Base-by-base conservation (phyloP, 1,140 invertebrate species). In the Linepithema humile region DNA sequence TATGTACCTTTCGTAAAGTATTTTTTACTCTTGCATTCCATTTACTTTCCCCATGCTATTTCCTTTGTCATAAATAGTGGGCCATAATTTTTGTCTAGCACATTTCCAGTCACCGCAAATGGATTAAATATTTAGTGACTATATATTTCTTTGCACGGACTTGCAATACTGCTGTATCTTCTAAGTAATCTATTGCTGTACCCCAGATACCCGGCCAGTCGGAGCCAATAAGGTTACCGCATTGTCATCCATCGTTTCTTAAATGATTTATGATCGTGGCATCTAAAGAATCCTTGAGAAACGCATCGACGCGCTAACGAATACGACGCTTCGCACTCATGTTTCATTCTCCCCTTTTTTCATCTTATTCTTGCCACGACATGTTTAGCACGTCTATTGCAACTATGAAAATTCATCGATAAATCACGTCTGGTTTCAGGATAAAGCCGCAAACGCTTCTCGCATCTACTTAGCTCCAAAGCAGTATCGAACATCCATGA, bases 181-280 rank as follows among this genome's bases (percentile, higher is more conserved):
- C 20, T 38, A 65, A 65, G 32, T 43, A 53, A 38, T 40, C 20
- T 64, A 77, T 64, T n/a, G 40, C 6, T 38, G 3, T 55, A 80
- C 1, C 35, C 75, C 15, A 70, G 48, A 80, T 80, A 55, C 26
- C 40, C 35, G 62, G 20, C 45, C 35, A 55, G 45, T 67, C 32
- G 32, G 75, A 69, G 23, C 64, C 35, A 69, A 80, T 69, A 55
- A 80, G 48, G 10, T 70, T 80, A 69, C 43, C 26, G 60, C 74
- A 32, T 50, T 77, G 64, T 80, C 64, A 80, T 69, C 64, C 62
- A 50, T 64, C 45, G 62, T 5, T 55, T 53, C 62, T 53, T 53
- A 69, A 80, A 80, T 80, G 75, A 80, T 80, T 80, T 80, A 80
- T 69, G 75, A n/a, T 80, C 53, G 64, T 55, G 5, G 3, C 15